Percentiles rank a stretch among this genome's conserved stretches.
phyloP scores from a whole-genome alignment of 92 coral and sea anemone species.

The Epizoanthus scotinus region DNA sequence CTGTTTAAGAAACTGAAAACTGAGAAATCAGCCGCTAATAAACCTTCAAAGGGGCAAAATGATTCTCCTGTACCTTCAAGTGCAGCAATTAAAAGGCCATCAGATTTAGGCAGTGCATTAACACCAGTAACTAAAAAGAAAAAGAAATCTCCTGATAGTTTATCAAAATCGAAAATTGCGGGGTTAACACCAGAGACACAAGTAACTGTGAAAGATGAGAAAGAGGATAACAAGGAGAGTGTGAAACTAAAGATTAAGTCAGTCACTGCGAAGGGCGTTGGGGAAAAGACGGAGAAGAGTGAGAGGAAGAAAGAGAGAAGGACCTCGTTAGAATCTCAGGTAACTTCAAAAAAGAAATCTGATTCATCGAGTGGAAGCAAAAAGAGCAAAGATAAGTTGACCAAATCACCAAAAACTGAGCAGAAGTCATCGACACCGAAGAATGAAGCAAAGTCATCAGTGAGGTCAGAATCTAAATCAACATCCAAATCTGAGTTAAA shows the following conservation, averaged over 20 bases:
- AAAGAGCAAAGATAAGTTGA: conserved; percentile 27
- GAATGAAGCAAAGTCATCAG: not conserved
- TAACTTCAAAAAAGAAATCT: conserved; percentile 21
- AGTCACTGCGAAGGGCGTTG: conserved; percentile 60
- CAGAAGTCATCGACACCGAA: not conserved
- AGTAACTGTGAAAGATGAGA: conserved; percentile 49
- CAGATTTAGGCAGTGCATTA: conserved; percentile 30
- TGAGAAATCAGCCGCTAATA: conserved; percentile 48
- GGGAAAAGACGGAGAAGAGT: conserved; percentile 40
- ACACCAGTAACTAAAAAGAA: conserved; percentile 54
- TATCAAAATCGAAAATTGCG: conserved; percentile 43
- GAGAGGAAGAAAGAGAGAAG: conserved; percentile 25
- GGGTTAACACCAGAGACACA: conserved; percentile 74
- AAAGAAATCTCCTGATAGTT: conserved; percentile 46
- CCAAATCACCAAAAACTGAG: conserved; percentile 17
- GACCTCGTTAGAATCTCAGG: not conserved
- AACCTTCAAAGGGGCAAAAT: conserved; percentile 30
- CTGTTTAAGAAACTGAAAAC: conserved; percentile 44
- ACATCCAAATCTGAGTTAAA: conserved; percentile 16
- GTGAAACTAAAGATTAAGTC: conserved; percentile 87
- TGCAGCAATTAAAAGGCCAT: conserved; percentile 34
- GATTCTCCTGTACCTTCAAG: conserved; percentile 33
- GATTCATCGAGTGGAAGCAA: conserved; percentile 21
- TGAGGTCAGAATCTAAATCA: not conserved
- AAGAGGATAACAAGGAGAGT: conserved; percentile 68